Evolutionary conservation across 2,888 invertebrate genomes (phyloP).

Genomic region (Rotaria sp.): DNA sequence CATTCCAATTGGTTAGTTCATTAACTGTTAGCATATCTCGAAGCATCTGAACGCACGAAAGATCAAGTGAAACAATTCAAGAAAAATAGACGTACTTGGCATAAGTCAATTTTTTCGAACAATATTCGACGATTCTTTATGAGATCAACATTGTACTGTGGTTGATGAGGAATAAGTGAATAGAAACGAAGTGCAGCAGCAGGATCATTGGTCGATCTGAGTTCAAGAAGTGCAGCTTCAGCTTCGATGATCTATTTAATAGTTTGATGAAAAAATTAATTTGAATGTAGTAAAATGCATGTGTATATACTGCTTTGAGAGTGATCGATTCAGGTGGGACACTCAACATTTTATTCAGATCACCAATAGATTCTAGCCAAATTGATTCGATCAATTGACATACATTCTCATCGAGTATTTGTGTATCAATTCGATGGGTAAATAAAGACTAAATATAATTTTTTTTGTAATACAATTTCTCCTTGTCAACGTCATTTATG

Average conservation of each 20-base stretch:
- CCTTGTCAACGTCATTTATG: neutral
- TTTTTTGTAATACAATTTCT: neutral
- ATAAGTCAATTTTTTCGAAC: neutral
- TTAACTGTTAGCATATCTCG: slow-evolving; percentile 50
- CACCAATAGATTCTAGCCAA: slow-evolving; percentile 50
- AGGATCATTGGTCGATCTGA: neutral
- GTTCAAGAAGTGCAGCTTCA: neutral
- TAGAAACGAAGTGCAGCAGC: slow-evolving; percentile 44
- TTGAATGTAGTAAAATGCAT: neutral
- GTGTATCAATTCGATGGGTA: neutral
- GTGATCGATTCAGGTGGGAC: neutral
- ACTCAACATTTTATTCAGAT: slow-evolving; percentile 44
- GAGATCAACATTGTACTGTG: neutral
- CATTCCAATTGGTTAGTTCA: slow-evolving; percentile 50
- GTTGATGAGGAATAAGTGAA: neutral
- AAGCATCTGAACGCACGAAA: slow-evolving; percentile 44
- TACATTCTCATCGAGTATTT: slow-evolving; percentile 42
- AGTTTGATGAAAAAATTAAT: no score
- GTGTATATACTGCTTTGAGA: neutral
- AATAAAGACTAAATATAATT: slow-evolving; percentile 6
- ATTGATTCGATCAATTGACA: slow-evolving; percentile 47
- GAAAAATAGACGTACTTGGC: neutral
- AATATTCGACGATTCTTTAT: neutral
- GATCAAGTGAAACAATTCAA: neutral
- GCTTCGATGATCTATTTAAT: neutral